These are phyloP conservation scores for Theodoxus fluviatilis DNA, from an alignment of 2,888 invertebrate genomes.

Conservation along the genomic window DNA sequence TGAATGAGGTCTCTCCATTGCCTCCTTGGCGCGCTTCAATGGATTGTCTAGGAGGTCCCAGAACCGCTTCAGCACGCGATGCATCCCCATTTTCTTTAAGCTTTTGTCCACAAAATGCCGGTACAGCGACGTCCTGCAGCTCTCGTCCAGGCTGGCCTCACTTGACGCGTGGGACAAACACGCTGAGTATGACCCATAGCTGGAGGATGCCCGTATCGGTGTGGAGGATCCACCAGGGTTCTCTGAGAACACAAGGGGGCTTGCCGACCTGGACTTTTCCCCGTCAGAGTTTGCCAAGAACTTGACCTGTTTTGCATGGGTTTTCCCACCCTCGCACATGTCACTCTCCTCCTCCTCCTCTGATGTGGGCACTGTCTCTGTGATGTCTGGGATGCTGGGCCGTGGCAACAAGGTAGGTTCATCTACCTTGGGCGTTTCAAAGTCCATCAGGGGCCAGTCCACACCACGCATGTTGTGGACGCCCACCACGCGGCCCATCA, in stretches of 20 bases:
- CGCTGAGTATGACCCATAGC: slow-evolving; percentile 30
- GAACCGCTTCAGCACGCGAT: slow-evolving; percentile 81
- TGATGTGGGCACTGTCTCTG: slow-evolving; percentile 30
- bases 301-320: slow-evolving; percentile 31
- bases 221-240: slow-evolving; percentile 17
- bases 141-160: slow-evolving; percentile 56
- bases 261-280: slow-evolving; percentile 38
- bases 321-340: slow-evolving; percentile 29
- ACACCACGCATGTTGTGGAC: slow-evolving; percentile 50
- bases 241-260: slow-evolving; percentile 37
- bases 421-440: slow-evolving; percentile 34
- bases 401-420: slow-evolving; percentile 25
- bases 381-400: slow-evolving; percentile 45
- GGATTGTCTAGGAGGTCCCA: slow-evolving; percentile 68
- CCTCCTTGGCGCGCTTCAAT: slow-evolving; percentile 57
- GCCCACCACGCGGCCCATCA: slow-evolving; percentile 67
- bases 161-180: slow-evolving; percentile 53
- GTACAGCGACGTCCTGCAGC: slow-evolving; percentile 58
- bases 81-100: slow-evolving; percentile 83
- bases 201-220: slow-evolving; percentile 28
- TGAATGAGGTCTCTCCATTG: slow-evolving; percentile 51
- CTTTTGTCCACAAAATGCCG: slow-evolving; percentile 85
- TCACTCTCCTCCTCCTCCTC: slow-evolving; percentile 35
- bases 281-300: slow-evolving; percentile 34
- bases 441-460: slow-evolving; percentile 61